Conservation (phyloP, 92 coral and sea anemone species). For the Actinernus sp. region DNA sequence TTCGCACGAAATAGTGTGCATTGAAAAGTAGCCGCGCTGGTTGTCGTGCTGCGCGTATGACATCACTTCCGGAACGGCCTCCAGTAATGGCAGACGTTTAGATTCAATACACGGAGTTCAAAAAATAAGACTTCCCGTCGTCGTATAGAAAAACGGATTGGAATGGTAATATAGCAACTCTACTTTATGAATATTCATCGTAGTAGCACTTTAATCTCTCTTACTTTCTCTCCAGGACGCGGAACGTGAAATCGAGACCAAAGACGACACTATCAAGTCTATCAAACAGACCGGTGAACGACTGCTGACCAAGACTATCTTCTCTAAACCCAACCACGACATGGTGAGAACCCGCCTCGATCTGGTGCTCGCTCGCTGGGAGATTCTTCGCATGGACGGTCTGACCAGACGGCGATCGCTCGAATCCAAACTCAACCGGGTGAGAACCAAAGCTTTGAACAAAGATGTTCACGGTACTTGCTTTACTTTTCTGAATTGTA, state of each 20-base stretch:
- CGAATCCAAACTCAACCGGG: constrained; percentile 80
- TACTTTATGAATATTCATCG: too few relatives aligned
- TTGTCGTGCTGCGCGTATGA: too few relatives aligned
- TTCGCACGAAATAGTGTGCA: too few relatives aligned
- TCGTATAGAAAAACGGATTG: too few relatives aligned
- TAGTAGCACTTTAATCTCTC: background rate
- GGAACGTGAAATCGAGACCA: constrained; percentile 76
- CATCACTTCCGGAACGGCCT: too few relatives aligned
- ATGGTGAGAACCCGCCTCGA: constrained; percentile 93
- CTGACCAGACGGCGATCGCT: constrained; percentile 86
- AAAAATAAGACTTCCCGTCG: too few relatives aligned
- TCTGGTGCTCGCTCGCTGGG: constrained; percentile 96
- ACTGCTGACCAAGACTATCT: constrained; percentile 80
- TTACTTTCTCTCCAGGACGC: constrained; percentile 52
- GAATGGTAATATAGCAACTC: too few relatives aligned
- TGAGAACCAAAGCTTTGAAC: constrained; percentile 2
- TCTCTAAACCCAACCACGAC: constrained; percentile 92
- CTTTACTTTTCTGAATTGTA: too few relatives aligned
- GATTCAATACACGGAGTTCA: too few relatives aligned
- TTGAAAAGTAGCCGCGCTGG: too few relatives aligned
- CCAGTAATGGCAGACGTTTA: too few relatives aligned
- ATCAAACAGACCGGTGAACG: constrained; percentile 90
- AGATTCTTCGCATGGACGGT: constrained; percentile 90
- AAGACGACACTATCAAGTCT: constrained; percentile 84
- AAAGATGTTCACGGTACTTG: too few relatives aligned